phyloP scores from a whole-genome alignment of 2,797 vertebrate species.

The Coracias cyanogaster region DNA sequence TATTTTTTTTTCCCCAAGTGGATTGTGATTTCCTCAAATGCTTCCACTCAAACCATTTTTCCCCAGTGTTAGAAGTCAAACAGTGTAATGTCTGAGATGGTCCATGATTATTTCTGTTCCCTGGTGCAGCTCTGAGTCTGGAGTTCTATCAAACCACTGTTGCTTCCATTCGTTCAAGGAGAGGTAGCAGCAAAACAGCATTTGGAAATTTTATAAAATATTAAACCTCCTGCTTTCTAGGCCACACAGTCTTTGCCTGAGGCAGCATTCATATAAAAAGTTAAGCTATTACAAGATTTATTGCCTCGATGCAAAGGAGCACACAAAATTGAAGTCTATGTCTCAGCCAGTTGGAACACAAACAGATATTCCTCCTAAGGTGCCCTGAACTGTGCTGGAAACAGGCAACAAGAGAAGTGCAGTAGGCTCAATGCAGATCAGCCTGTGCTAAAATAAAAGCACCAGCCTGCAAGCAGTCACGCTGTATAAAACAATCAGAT shows the following conservation, averaged over 20 bases:
- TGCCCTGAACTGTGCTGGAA: neutral
- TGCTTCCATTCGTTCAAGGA: neutral
- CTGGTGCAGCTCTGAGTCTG: neutral
- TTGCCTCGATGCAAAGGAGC: constrained; percentile 63
- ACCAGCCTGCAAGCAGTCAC: neutral
- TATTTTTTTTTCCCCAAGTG: neutral
- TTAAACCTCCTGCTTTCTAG: constrained; percentile 73
- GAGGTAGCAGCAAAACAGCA: constrained; percentile 55
- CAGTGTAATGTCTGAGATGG: neutral
- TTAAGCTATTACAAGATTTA: constrained; percentile 74
- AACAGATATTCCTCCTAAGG: constrained; percentile 17
- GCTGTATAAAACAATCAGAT: neutral
- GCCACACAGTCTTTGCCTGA: constrained; percentile 70
- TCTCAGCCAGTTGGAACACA: constrained; percentile 29
- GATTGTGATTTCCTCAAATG: constrained; percentile 18
- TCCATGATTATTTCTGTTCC: neutral
- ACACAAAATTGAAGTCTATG: constrained; percentile 34
- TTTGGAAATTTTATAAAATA: constrained; percentile 73
- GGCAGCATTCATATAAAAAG: constrained; percentile 71
- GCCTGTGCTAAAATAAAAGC: neutral
- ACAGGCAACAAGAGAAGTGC: neutral
- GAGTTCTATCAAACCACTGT: constrained; percentile 4
- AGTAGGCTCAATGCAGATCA: neutral
- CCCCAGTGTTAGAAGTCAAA: neutral
- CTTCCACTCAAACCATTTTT: neutral